Conservation (phyloP, 2,888 invertebrate species). For the Chaetoderma sp. region DNA sequence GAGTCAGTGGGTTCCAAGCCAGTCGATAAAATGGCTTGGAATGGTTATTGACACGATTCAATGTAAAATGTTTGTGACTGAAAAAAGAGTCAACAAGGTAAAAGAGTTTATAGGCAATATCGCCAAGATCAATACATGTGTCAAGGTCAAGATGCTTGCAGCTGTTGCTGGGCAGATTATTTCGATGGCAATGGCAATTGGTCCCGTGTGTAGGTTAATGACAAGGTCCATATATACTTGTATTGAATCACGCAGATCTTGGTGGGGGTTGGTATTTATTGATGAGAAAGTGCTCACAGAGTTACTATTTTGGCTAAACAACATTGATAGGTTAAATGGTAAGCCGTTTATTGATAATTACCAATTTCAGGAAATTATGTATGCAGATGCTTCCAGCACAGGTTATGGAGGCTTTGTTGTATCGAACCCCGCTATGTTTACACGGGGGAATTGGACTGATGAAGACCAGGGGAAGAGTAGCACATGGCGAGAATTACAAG, state of each 20-base stretch:
- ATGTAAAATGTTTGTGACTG: background rate
- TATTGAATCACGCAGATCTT: background rate
- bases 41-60: background rate
- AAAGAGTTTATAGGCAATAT: background rate
- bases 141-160: background rate
- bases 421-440: background rate
- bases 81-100: background rate
- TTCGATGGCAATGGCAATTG: background rate
- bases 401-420: background rate
- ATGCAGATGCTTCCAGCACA: background rate
- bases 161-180: background rate
- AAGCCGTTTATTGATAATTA: background rate
- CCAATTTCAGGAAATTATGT: background rate
- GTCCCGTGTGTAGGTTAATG: background rate
- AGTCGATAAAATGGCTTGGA: background rate
- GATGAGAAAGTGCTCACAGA: background rate
- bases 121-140: background rate
- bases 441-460: constrained; percentile 2
- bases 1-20: background rate
- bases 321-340: background rate
- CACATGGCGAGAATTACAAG: constrained; percentile 15
- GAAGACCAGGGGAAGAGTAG: constrained; percentile 1
- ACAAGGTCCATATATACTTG: background rate
- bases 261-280: background rate
- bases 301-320: background rate